Base-by-base conservation (phyloP, 2,113 vertebrate species). In the Cynoglossus semilaevis region DNA sequence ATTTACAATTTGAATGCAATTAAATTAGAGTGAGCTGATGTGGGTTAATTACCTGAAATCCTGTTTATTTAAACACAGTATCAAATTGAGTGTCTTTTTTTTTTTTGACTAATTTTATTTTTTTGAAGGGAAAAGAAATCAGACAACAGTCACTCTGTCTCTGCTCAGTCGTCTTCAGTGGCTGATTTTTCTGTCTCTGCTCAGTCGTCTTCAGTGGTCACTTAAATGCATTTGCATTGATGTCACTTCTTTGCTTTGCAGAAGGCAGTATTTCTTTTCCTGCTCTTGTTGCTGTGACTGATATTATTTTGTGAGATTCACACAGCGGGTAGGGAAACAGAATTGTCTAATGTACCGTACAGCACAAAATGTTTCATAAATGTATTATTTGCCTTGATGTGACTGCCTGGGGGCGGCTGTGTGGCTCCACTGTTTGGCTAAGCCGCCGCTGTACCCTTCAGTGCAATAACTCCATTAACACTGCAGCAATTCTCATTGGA, bases 281-380 rank as follows among this genome's bases (percentile, higher is more conserved):
- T 65, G 76, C 71, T 84, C 63, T 49, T 53, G 54, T 86, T 54
- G 35, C 60, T 51, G 45, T 81, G 79, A 83, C 79, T 69, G 70
- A 83, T 85, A 62, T 74, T 62, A 60, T 82, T 81, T 74, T 69
- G 55, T 54, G 54, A 65, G 70, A 47, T 67, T 77, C 72, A 57
- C 74, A 51, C 64, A 57, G 75, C 43, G 71, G 79, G 73, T 77
- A 69, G 70, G 17, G 47, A 76, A 61, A 64, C 70, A 19, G 65
- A 74, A 84, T 76, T 82, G 80, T 71, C 77, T 82, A 82, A 83
- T 83, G 80, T 85, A 83, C 76, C 83, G 82, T 71, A 72, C 73
- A 84, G 77, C 79, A 77, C 75, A 70, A 71, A 82, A 78, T 78
- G 67, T 81, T 72, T 85, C 44, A 62, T 77, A 77, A 83, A 87